These are phyloP conservation scores for Caenorhabditis sinica DNA, from an alignment of 2,888 invertebrate species.

Conservation along the genomic window DNA sequence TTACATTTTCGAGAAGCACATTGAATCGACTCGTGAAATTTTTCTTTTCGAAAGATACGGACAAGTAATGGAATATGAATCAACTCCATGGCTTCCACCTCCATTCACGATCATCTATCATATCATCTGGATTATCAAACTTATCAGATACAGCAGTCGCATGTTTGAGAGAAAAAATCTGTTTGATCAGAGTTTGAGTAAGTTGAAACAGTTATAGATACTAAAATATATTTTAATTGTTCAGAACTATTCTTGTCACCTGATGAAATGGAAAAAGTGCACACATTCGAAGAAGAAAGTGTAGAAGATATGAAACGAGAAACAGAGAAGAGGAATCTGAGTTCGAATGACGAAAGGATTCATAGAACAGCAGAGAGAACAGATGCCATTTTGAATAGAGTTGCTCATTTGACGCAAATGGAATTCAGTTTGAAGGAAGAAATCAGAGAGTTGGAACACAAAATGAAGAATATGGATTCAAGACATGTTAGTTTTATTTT, in stretches of 20 bases:
- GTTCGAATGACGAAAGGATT: constrained; percentile 85
- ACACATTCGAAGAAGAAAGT: constrained; percentile 98
- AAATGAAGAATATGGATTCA: constrained; percentile 74
- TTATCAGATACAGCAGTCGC: constrained; percentile 55
- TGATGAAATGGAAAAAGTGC: constrained; percentile 94
- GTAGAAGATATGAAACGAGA: constrained; percentile 95
- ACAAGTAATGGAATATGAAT: constrained; percentile 95
- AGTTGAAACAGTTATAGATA: constrained; percentile 87
- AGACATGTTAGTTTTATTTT: constrained; percentile 63
- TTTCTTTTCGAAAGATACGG: constrained; percentile 99
- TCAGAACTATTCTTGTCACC: constrained; percentile 94
- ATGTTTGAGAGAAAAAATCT: constrained; percentile 69
- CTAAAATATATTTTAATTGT: constrained; percentile 84
- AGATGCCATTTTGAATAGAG: constrained; percentile 83
- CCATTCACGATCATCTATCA: constrained; percentile 81
- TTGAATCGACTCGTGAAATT: constrained; percentile 95
- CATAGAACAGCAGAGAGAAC: constrained; percentile 84
- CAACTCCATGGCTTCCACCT: constrained; percentile 97
- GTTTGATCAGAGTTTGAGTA: constrained; percentile 79
- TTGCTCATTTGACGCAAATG: constrained; percentile 80
- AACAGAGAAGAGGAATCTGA: constrained; percentile 87
- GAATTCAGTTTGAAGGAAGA: constrained; percentile 74
- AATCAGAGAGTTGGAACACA: constrained; percentile 73
- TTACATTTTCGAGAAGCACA: constrained; percentile 88
- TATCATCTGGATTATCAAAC: constrained; percentile 66